Base-by-base conservation (phyloP, 2,888 invertebrate species). In the Drosophila melanocephala region DNA sequence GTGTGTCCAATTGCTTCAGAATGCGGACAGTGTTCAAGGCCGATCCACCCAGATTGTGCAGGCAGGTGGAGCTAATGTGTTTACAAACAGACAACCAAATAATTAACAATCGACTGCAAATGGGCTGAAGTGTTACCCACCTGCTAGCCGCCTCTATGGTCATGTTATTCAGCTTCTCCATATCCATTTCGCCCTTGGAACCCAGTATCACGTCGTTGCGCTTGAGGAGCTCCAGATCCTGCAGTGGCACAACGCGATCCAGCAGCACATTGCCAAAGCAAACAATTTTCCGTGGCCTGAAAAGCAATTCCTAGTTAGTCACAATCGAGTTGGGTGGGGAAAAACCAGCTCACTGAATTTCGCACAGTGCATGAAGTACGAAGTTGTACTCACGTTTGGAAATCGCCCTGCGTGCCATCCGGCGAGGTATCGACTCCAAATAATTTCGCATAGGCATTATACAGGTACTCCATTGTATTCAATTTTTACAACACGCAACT, bases 21-120 rank as follows among this genome's bases (percentile, higher is more conserved):
- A 95, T 93, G 64, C 94, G 92, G 9, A 94, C 83, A 0, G 95
- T 94, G 83, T 95, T 95, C 75, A 95, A 93, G 14, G 94, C 94
- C 33, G 94, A 94, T 3, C 95, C 95, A 10, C 95, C 95, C 22
- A 91, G 88, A 52, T 91, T 89, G 0, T 64, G 64, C 4, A 71
- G 51, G 5, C 70, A 74, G 33, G 69, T 72, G 19, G 77, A 78
- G 28, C 90, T 90, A n/a, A 50, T 37, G 61, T 14, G 12, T 44
- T 22, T 22, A 42, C 16, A 26, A 16, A 28, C 16, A 47, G 35
- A 26, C 10, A 26, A 19, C n/a, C 2, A 47, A 39, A 28, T 51
- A 68, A 79, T 79, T 74, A 81, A 30, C 62, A 35, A 12, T 0
- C 4, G 28, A 2, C 9, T 50, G 64, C 33, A 57, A 75, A 35